Percentiles rank a stretch among this genome's conserved stretches.
Evolutionary conservation across 2,888 invertebrate species (phyloP).

Genomic region (Apamea monoglypha): DNA sequence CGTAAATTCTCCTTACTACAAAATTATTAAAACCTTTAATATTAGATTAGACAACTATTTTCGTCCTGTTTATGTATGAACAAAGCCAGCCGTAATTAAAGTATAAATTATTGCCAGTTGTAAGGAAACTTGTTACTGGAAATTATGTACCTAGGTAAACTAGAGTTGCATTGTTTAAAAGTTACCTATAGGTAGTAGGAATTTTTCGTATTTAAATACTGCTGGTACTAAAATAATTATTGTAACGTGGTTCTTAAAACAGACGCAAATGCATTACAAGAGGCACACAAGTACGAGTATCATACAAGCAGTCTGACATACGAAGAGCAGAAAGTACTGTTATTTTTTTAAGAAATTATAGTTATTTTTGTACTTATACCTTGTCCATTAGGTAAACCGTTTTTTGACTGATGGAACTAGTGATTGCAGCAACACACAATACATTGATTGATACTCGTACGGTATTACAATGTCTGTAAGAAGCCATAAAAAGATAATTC

Average conservation of each 20-base stretch:
- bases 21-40: conserved; percentile 42
- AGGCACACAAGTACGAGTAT: too few relatives aligned
- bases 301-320: background rate
- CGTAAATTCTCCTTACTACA: background rate
- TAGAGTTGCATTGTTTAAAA: background rate
- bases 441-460: too few relatives aligned
- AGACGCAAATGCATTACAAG: too few relatives aligned
- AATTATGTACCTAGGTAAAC: background rate
- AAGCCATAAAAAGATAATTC: too few relatives aligned
- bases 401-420: too few relatives aligned
- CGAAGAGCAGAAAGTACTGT: background rate
- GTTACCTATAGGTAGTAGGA: background rate
- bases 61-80: conserved; percentile 24
- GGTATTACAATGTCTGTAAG: too few relatives aligned
- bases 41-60: conserved; percentile 38
- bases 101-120: conserved; percentile 31
- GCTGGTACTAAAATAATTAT: background rate
- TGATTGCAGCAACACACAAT: too few relatives aligned
- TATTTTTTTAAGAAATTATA: too few relatives aligned
- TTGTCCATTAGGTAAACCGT: too few relatives aligned
- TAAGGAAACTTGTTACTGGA: background rate
- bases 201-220: background rate
- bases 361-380: too few relatives aligned
- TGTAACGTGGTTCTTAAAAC: too few relatives aligned
- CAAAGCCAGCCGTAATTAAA: conserved; percentile 48